phyloP scores from a whole-genome alignment of 2,797 vertebrate genomes.

The Botia kubotai region DNA sequence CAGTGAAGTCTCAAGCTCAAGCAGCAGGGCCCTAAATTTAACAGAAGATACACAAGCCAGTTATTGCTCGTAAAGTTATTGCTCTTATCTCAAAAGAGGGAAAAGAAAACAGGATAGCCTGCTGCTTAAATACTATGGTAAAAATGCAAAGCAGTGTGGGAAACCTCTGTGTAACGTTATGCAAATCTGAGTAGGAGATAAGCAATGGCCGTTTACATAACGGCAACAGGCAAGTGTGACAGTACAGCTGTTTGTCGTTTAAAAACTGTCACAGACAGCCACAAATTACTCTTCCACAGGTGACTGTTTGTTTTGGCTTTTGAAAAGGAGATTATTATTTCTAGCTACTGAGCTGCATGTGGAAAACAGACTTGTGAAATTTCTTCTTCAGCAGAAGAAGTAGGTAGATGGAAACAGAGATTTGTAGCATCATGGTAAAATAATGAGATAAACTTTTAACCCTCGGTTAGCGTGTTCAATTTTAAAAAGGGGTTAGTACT shows the following conservation, averaged over 20 bases:
- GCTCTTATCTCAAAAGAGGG: slow-evolving; percentile 49
- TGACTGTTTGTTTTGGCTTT: slow-evolving; percentile 66
- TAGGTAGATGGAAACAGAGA: neutral
- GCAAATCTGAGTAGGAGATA: slow-evolving; percentile 76
- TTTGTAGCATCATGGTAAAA: neutral
- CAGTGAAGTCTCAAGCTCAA: slow-evolving; percentile 27
- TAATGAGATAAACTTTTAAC: neutral
- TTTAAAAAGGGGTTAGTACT: neutral
- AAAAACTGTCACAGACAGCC: slow-evolving; percentile 71
- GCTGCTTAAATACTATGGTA: slow-evolving; percentile 59
- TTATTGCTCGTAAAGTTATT: neutral
- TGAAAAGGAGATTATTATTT: slow-evolving; percentile 29
- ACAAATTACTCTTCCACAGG: slow-evolving; percentile 52
- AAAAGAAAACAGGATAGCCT: slow-evolving; percentile 49
- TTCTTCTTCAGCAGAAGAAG: neutral
- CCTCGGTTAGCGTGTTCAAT: neutral
- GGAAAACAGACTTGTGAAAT: neutral
- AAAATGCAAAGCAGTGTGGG: slow-evolving; percentile 72
- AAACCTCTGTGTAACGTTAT: slow-evolving; percentile 72
- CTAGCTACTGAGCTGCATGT: slow-evolving; percentile 13
- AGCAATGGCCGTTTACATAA: slow-evolving; percentile 73
- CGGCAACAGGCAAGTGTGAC: slow-evolving; percentile 55
- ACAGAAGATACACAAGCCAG: slow-evolving; percentile 54
- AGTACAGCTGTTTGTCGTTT: slow-evolving; percentile 70
- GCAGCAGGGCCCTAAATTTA: slow-evolving; percentile 45